phyloP scores from a whole-genome alignment of 2,797 vertebrate species.

The Atherinosoma microstoma region DNA sequence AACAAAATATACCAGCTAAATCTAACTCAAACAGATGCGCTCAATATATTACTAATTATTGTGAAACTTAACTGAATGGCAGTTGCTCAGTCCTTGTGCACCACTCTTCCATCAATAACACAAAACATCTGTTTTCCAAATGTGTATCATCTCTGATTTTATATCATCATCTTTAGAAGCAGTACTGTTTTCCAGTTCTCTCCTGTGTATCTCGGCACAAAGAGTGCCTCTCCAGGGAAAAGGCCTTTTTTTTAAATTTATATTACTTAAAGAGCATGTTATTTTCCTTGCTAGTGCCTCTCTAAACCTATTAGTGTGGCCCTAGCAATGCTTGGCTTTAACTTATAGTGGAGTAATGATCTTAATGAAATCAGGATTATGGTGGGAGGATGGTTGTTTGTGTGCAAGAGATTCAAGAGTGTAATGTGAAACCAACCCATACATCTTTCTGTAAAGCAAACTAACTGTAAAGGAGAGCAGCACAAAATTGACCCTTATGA shows the following conservation, averaged over 20 bases:
- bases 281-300: slow-evolving; percentile 64
- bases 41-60: not conserved
- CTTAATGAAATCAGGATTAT: slow-evolving; percentile 70
- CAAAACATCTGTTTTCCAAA: slow-evolving; percentile 43
- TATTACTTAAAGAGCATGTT: slow-evolving; percentile 61
- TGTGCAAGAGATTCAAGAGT: slow-evolving; percentile 4
- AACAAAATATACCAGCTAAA: not conserved
- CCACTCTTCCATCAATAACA: not conserved
- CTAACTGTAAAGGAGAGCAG: slow-evolving; percentile 58
- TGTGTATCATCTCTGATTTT: slow-evolving; percentile 44
- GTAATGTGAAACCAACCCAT: slow-evolving; percentile 57
- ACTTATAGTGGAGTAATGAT: slow-evolving; percentile 67
- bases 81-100: slow-evolving; percentile 2
- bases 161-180: slow-evolving; percentile 22
- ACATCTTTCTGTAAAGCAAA: slow-evolving; percentile 49
- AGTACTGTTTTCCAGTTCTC: slow-evolving; percentile 33
- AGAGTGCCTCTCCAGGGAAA: slow-evolving; percentile 17
- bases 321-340: slow-evolving; percentile 45
- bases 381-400: slow-evolving; percentile 6
- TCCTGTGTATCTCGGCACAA: slow-evolving; percentile 19
- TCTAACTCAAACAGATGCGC: not conserved
- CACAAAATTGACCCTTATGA: slow-evolving; percentile 46
- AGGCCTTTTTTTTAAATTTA: slow-evolving; percentile 63
- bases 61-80: not conserved
- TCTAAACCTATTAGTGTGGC: slow-evolving; percentile 66